A percentile compares a stretch with the other conserved stretches of the same genome.
These are phyloP conservation scores for Karalla daura DNA, from an alignment of 2,797 vertebrate species.

Conservation along the genomic window DNA sequence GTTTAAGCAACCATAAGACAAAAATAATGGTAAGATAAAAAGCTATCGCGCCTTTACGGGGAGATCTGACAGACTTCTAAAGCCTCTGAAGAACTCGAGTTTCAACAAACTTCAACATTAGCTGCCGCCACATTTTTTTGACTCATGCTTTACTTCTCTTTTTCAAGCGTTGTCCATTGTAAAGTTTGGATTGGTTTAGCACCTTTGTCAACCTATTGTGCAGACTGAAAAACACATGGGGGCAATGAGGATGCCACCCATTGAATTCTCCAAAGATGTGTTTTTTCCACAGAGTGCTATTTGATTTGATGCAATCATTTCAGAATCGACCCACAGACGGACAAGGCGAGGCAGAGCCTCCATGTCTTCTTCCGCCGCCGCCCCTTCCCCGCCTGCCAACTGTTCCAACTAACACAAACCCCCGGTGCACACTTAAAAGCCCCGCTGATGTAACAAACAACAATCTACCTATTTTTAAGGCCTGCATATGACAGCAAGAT, in stretches of 20 bases:
- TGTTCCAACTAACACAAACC: conserved; percentile 62
- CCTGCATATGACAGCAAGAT: conserved; percentile 36
- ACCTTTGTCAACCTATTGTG: neutral
- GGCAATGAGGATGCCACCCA: neutral
- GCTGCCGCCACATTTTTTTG: no score
- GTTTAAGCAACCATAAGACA: no score
- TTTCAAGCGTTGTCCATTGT: no score
- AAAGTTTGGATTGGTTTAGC: no score
- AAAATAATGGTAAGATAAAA: no score
- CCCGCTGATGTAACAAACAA: conserved; percentile 60
- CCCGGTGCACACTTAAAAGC: conserved; percentile 66
- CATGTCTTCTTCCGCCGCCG: conserved; percentile 54
- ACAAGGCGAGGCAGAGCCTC: conserved; percentile 49
- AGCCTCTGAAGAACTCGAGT: no score
- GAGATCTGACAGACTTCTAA: no score
- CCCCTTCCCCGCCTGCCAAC: conserved; percentile 52
- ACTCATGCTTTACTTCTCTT: no score
- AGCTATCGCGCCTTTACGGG: no score
- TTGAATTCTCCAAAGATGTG: neutral
- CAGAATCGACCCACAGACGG: conserved; percentile 45
- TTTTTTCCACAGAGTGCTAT: neutral
- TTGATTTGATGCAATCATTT: conserved; percentile 33
- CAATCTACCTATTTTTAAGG: conserved; percentile 78
- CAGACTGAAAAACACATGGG: neutral
- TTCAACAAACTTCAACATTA: no score